Conservation (phyloP, 2,797 vertebrate species). For the Amniataba percoides region DNA sequence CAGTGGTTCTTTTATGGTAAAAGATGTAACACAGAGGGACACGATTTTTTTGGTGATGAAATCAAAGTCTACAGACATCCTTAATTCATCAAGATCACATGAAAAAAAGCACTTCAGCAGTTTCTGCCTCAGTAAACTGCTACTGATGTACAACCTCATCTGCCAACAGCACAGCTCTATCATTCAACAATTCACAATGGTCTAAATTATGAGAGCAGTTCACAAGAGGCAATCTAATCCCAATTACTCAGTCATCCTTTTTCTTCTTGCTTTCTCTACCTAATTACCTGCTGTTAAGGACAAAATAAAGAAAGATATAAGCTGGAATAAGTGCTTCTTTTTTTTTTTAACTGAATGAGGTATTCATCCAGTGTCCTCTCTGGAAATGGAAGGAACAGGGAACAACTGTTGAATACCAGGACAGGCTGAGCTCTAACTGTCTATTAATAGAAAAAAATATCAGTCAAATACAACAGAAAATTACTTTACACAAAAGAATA, state of each 20-base stretch:
- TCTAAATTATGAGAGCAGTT: conserved; percentile 21
- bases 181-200: background rate
- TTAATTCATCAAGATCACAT: background rate
- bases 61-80: background rate
- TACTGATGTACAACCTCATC: background rate
- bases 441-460: conserved; percentile 15
- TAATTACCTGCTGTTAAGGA: conserved; percentile 40
- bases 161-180: conserved; percentile 6
- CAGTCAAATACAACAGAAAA: conserved; percentile 1
- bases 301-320: conserved; percentile 16
- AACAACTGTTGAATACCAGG: background rate
- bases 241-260: conserved; percentile 17
- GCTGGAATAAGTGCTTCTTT: conserved; percentile 19
- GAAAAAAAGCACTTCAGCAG: background rate
- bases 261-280: conserved; percentile 1
- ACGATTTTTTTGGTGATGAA: background rate
- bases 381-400: background rate
- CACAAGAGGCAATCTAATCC: conserved; percentile 19
- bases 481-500: conserved; percentile 16
- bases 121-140: background rate
- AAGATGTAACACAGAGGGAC: background rate
- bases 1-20: background rate
- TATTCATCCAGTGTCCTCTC: background rate
- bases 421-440: conserved; percentile 1
- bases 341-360: background rate